Percentiles rank a stretch among this genome's conserved stretches.
These are phyloP conservation scores for Isotomurus palustris DNA, from an alignment of 2,888 invertebrate species.

Conservation along the genomic window DNA sequence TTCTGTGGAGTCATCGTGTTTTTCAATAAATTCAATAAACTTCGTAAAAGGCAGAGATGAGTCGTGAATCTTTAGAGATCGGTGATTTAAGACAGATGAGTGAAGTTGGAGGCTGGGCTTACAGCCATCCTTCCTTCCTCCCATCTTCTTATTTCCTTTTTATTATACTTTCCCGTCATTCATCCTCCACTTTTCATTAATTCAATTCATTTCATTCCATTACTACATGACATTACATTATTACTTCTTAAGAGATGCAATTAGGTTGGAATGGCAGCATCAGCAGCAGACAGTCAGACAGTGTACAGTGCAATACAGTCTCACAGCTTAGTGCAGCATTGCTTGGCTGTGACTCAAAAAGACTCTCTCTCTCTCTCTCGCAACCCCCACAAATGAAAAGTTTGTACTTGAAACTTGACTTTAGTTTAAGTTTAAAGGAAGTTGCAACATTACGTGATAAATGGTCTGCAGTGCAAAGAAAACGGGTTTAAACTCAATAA, in stretches of 20 bases:
- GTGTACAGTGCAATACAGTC: no score
- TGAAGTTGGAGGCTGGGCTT: not conserved
- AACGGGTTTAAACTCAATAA: no score
- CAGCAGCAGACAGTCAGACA: not conserved
- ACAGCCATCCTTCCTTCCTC: not conserved
- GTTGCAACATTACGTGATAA: no score
- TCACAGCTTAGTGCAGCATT: no score
- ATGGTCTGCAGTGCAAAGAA: no score
- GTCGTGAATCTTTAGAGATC: no score
- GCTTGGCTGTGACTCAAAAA: no score
- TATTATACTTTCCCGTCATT: not conserved
- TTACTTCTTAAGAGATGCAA: not conserved
- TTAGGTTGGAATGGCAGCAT: not conserved
- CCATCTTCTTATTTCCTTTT: not conserved
- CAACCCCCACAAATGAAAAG: no score
- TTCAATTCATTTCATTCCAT: not conserved
- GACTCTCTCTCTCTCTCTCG: no score
- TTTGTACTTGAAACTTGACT: no score
- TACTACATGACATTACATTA: not conserved
- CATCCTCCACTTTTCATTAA: not conserved
- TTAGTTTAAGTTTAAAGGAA: no score
- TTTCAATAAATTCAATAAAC: slow-evolving; percentile 18
- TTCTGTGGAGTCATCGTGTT: slow-evolving; percentile 10
- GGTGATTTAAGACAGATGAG: not conserved
- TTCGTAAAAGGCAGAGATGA: no score